A percentile compares a stretch with the other conserved stretches of the same genome.
phyloP scores from a whole-genome alignment of 2,888 invertebrate species.

The Trachelus iudaicus region DNA sequence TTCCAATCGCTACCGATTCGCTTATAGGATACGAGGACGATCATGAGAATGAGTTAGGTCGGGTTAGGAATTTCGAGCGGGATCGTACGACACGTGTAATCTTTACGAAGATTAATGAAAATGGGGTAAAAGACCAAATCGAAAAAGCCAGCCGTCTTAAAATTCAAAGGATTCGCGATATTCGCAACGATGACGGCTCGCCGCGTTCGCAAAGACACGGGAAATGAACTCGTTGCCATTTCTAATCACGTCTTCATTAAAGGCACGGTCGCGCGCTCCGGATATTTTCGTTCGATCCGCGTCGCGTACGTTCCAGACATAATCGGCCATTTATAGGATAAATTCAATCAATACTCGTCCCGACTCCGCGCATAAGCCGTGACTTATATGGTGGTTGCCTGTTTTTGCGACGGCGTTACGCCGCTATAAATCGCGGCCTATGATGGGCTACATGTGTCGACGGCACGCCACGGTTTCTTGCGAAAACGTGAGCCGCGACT shows the following conservation, averaged over 20 bases:
- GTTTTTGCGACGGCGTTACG: slow-evolving; percentile 58
- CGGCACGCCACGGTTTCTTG: slow-evolving; percentile 62
- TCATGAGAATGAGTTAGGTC: background rate
- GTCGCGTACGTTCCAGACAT: slow-evolving; percentile 28
- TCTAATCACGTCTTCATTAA: slow-evolving; percentile 46
- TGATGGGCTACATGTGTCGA: slow-evolving; percentile 65
- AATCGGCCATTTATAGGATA: slow-evolving; percentile 57
- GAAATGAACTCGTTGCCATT: slow-evolving; percentile 40
- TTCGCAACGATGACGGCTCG: background rate
- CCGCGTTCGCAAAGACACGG: background rate
- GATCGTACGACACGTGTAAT: background rate
- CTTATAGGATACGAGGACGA: background rate
- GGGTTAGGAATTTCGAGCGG: no score
- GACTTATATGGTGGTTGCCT: slow-evolving; percentile 53
- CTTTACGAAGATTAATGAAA: background rate
- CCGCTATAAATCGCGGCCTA: slow-evolving; percentile 62
- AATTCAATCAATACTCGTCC: slow-evolving; percentile 58
- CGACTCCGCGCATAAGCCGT: slow-evolving; percentile 39
- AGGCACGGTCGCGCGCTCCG: slow-evolving; percentile 20
- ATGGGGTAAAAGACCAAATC: no score
- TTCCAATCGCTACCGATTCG: background rate
- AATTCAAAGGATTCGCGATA: background rate
- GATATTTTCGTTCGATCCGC: slow-evolving; percentile 25
- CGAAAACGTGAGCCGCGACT: slow-evolving; percentile 61
- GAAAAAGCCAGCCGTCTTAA: background rate